phyloP scores from a whole-genome alignment of 2,797 vertebrate species.

The Falco biarmicus region DNA sequence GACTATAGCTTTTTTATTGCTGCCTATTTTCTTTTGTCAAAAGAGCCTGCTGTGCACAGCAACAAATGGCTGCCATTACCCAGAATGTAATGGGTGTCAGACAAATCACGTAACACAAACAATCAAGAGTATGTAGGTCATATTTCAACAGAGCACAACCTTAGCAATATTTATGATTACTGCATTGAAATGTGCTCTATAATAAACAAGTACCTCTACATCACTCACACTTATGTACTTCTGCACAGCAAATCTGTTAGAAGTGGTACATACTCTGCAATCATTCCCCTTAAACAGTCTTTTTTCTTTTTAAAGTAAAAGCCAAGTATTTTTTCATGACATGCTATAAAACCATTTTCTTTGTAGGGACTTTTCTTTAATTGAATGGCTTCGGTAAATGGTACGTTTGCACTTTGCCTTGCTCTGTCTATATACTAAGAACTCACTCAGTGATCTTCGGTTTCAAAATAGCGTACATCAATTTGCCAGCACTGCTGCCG shows the following conservation, averaged over 20 bases:
- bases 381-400: constrained; percentile 67
- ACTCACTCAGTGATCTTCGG: not conserved
- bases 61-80: constrained; percentile 95
- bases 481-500: not conserved
- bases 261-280: constrained; percentile 70
- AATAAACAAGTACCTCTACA: constrained; percentile 85
- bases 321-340: constrained; percentile 71
- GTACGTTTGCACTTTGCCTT: constrained; percentile 13
- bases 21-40: constrained; percentile 88
- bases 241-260: constrained; percentile 81
- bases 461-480: not conserved
- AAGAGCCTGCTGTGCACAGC: constrained; percentile 87
- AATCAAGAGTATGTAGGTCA: constrained; percentile 86
- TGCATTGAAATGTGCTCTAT: constrained; percentile 90
- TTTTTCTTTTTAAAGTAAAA: constrained; percentile 73
- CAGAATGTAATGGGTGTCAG: constrained; percentile 86
- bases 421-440: not conserved
- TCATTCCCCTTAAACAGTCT: constrained; percentile 65
- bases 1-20: constrained; percentile 89
- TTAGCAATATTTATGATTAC: constrained; percentile 87
- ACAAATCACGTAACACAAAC: constrained; percentile 88
- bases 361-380: constrained; percentile 69
- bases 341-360: constrained; percentile 60
- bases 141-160: constrained; percentile 85
- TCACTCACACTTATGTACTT: constrained; percentile 83